Conservation (phyloP, 2,888 invertebrate genomes). For the Drosophila niveifrons region DNA sequence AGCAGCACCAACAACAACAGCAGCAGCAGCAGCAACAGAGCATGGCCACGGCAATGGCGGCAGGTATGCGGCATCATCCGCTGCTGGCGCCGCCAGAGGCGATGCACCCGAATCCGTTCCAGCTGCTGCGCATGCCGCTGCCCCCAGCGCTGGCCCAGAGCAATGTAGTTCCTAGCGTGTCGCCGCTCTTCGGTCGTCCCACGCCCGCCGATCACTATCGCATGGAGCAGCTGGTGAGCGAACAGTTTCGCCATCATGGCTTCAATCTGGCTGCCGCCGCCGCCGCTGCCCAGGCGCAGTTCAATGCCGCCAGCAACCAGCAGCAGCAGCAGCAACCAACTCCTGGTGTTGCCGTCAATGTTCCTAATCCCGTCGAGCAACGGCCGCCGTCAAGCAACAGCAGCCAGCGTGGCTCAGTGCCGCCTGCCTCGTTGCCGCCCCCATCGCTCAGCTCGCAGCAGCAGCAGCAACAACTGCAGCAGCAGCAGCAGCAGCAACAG, state of each 20-base stretch:
- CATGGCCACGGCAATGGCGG: constrained; percentile 85
- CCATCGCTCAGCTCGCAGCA: constrained; percentile 72
- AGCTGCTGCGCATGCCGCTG: constrained; percentile 91
- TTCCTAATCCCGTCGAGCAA: constrained; percentile 84
- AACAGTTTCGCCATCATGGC: constrained; percentile 93
- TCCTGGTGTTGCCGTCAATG: constrained; percentile 49
- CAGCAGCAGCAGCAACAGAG: constrained; percentile 85
- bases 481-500: constrained; percentile 54
- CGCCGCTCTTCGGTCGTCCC: constrained; percentile 91
- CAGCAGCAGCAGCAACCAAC: constrained; percentile 79
- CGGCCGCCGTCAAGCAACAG: constrained; percentile 85
- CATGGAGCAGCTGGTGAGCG: constrained; percentile 93
- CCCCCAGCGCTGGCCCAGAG: constrained; percentile 90
- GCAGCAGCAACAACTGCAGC: constrained; percentile 67
- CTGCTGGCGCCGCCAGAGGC: constrained; percentile 90
- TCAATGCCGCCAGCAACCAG: constrained; percentile 84
- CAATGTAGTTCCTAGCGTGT: constrained; percentile 89
- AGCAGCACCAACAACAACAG: constrained; percentile 65
- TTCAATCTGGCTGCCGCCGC: constrained; percentile 92
- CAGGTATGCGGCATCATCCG: constrained; percentile 88
- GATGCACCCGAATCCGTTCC: constrained; percentile 90
- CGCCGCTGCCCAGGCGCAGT: constrained; percentile 87
- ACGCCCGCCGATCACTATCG: constrained; percentile 93
- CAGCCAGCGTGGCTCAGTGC: constrained; percentile 84
- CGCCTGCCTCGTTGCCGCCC: constrained; percentile 77